Conservation (phyloP, 2,888 invertebrate genomes). For the Hedychridium roseum region DNA sequence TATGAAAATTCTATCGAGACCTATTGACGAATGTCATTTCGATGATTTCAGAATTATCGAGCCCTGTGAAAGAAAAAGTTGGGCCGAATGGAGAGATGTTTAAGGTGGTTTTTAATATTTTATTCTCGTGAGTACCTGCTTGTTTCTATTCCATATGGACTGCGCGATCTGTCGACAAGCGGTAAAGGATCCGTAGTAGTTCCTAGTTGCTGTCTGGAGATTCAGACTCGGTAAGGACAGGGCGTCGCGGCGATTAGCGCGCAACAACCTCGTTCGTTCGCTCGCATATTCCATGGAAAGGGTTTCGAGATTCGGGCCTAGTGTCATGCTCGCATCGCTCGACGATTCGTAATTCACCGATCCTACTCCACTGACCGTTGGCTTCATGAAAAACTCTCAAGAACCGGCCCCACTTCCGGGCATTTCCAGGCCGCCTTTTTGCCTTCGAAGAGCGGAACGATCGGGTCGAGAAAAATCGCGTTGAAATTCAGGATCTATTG, state of each 20-base stretch:
- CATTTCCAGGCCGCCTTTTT: too few relatives aligned
- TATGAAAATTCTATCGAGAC: neutral
- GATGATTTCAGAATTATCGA: neutral
- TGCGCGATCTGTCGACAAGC: conserved; percentile 50
- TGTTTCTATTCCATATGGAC: conserved; percentile 53
- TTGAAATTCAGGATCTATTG: too few relatives aligned
- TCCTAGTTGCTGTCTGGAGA: conserved; percentile 22
- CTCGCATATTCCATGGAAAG: conserved; percentile 39
- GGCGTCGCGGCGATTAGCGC: conserved; percentile 8
- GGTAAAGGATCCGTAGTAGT: conserved; percentile 52
- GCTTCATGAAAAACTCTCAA: too few relatives aligned
- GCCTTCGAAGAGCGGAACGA: too few relatives aligned
- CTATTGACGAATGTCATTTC: neutral
- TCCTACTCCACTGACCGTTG: too few relatives aligned
- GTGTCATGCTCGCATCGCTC: conserved; percentile 43
- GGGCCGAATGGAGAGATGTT: neutral
- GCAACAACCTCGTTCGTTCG: conserved; percentile 40
- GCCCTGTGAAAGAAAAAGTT: neutral
- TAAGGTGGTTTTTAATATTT: too few relatives aligned
- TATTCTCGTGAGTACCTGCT: conserved; percentile 57
- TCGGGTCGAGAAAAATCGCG: too few relatives aligned
- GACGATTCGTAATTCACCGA: too few relatives aligned
- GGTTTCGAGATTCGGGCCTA: conserved; percentile 32
- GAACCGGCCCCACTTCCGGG: too few relatives aligned
- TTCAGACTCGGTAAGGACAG: conserved; percentile 38